Evolutionary conservation across 2,113 vertebrate genomes (phyloP), one percentile per base, ranked within the genome.

Genomic region (Ictalurus punctatus): DNA sequence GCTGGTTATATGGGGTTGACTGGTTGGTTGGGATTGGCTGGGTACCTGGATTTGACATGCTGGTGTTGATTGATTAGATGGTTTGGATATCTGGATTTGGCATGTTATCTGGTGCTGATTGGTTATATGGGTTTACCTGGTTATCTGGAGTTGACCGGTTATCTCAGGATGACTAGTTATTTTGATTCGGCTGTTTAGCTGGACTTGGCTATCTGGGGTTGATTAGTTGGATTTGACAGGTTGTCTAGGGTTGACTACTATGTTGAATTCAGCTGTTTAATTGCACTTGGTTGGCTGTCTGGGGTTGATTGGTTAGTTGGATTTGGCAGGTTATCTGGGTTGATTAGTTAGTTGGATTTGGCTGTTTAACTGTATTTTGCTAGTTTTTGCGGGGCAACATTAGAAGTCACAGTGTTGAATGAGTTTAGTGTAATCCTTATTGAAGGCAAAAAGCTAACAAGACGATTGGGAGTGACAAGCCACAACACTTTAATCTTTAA

Each of bases 401-500:
- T 44, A 78, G 40, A 48, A 48, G 40, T 48, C 37, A 25, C 74
- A 78, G 12, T 78, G 19, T 74, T 74, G 17, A 3, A 21, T 74
- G 71, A 21, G 56, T 79, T 90, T 71, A 90, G 21, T 86, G 87
- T n/a, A 80, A 76, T 83, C 59, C 63, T 48, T 40, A 52, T 17
- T 10, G 37, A 48, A 74, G 90, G 40, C 87, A 82, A 14, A 52
- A 90, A 14, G 44, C 76, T 27, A 25, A 44, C 8, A 79, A 79
- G 25, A 79, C n/a, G 44, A 79, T 25, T 48, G 74, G 25, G 12
- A 52, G 44, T 88, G 85, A 76, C 80, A 91, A 87, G 84, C 44
- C 69, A n/a, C 56, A 86, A 63, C 87, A 85, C 92, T 95, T 95
- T 95, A 92, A 94, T 94, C 90, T 94, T 89, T 21, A 71, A 87